Base-by-base conservation (phyloP, 2,797 vertebrate species). In the Neomorphus geoffroyi region DNA sequence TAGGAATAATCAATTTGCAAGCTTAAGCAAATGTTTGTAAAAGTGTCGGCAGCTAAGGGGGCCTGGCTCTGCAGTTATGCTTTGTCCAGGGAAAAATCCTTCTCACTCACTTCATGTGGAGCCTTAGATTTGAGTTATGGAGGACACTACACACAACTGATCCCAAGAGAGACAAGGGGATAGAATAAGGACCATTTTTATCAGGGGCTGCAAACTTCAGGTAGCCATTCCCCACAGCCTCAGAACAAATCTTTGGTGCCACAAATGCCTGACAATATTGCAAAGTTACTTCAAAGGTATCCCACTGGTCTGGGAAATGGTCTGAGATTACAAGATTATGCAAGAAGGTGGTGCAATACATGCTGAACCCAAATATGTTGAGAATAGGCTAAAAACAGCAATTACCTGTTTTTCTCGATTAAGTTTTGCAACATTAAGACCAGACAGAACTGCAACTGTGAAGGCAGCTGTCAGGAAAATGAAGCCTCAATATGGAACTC, bases 401-500 rank as follows among this genome's bases (percentile, higher is more conserved):
- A 53, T 4, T 33, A 53, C 45, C 32, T 87, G 43, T 4, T 93
- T 69, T 75, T 18, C 70, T 62, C 10, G 0, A 66, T 39, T 43
- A 33, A 75, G 57, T 91, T 88, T 74, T 90, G 56, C 82, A 90
- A 73, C 24, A 73, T 77, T 50, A 95, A 69, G 48, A 51, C 43
- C 43, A 81, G 66, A 58, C 35, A 79, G 73, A 93, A 88, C 22
- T 79, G 32, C 33, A 75, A 30, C 28, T 72, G 73, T 5, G 19
- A 90, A 88, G 50, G 56, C 66, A 85, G 70, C 62, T 90, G 73
- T 84, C 86, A 85, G 80, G 32, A 86, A 90, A 95, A 88, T 11
- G 46, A 96, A 90, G 51, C 61, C 58, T 95, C 62, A 51, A 24
- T 64, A 81, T 26, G 43, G 80, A 90, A 93, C 93, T 92, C 92